Conservation (phyloP, 2,888 invertebrate genomes). For the Chydorus sphaericus region DNA sequence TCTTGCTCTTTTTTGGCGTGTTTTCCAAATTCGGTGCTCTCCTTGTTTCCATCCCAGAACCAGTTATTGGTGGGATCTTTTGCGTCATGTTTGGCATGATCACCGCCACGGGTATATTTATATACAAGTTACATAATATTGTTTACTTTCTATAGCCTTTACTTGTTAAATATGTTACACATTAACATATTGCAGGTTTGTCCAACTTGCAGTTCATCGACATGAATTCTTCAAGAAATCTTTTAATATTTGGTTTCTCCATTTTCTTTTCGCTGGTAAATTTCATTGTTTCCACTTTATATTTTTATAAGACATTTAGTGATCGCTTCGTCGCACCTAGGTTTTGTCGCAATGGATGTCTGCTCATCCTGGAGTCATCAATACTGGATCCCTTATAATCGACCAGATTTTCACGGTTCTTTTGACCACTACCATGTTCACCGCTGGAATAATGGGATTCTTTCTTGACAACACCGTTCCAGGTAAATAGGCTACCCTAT, state of each 20-base stretch:
- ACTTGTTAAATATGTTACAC: too few species aligned
- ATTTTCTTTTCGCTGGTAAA: slow-evolving; percentile 61
- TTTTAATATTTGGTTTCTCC: slow-evolving; percentile 76
- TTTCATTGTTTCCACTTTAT: not conserved
- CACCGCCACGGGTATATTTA: slow-evolving; percentile 54
- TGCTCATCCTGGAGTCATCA: slow-evolving; percentile 42
- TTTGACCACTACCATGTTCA: slow-evolving; percentile 58
- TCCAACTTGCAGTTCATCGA: slow-evolving; percentile 68
- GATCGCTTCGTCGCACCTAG: slow-evolving; percentile 21
- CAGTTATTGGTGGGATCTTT: slow-evolving; percentile 64
- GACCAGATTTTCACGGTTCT: slow-evolving; percentile 57
- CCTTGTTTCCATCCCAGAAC: slow-evolving; percentile 66
- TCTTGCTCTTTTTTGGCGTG: slow-evolving; percentile 59
- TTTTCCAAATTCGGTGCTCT: slow-evolving; percentile 63
- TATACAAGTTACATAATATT: too few species aligned
- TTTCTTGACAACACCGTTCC: slow-evolving; percentile 59
- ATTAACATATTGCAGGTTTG: too few species aligned
- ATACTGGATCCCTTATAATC: slow-evolving; percentile 45
- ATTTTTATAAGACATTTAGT: too few species aligned
- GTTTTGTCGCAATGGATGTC: slow-evolving; percentile 61
- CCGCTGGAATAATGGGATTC: slow-evolving; percentile 56
- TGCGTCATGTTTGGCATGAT: slow-evolving; percentile 74
- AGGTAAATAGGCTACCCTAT: slow-evolving; percentile 34
- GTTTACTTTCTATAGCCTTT: slow-evolving; percentile 44
- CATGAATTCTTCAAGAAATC: slow-evolving; percentile 66